These are phyloP conservation scores for Melitaea cinxia DNA, from an alignment of 1,140 invertebrate species.

Conservation along the genomic window DNA sequence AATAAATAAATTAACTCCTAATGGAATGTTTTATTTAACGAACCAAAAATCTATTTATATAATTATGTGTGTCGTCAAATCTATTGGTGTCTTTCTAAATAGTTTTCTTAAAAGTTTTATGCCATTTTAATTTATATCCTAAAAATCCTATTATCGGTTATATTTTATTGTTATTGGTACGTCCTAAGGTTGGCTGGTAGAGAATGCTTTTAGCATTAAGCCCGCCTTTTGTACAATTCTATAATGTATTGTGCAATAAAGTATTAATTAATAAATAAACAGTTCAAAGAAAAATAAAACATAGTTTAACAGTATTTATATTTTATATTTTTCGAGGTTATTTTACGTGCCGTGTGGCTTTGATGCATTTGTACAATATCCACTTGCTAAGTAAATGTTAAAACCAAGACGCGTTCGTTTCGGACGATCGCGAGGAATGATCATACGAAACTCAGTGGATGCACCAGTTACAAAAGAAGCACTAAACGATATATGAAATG, in stretches of 20 bases:
- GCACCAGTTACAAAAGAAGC: slow-evolving; percentile 10
- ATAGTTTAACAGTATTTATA: slow-evolving; percentile 78
- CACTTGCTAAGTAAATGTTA: slow-evolving; percentile 7
- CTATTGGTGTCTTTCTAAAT: no score
- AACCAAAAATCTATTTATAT: no score
- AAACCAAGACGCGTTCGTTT: background rate
- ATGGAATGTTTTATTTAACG: slow-evolving; percentile 12
- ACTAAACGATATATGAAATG: slow-evolving; percentile 19
- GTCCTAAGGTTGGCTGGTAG: no score
- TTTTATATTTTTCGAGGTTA: slow-evolving; percentile 74
- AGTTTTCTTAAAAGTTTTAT: no score
- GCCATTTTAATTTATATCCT: no score
- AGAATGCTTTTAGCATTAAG: no score
- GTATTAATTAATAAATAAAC: slow-evolving; percentile 20
- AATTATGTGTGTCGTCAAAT: no score
- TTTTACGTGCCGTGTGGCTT: slow-evolving; percentile 69
- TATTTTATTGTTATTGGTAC: no score
- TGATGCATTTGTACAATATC: slow-evolving; percentile 48
- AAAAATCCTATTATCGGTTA: no score
- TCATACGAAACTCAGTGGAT: background rate
- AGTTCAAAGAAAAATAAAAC: slow-evolving; percentile 43
- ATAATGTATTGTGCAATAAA: no score
- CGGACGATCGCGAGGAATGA: background rate
- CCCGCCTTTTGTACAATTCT: no score
- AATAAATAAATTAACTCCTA: slow-evolving; percentile 54